Evolutionary conservation across 1,140 invertebrate genomes (phyloP).

Genomic region (Diuraphis noxia): DNA sequence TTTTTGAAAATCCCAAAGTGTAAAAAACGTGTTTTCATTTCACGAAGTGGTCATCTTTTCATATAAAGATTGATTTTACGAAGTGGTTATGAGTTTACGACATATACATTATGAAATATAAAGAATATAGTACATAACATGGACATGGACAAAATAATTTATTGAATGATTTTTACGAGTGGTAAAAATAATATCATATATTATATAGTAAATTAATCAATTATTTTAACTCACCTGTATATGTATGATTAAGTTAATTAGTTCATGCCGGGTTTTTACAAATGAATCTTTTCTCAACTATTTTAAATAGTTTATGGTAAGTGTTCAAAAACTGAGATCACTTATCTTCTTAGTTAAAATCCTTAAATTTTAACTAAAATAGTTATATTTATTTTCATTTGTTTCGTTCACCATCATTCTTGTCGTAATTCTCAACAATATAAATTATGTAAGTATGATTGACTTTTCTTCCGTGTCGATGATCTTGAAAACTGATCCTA

Average conservation of each 20-base stretch:
- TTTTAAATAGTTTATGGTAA: background rate
- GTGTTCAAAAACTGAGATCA: background rate
- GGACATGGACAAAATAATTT: too few relatives aligned
- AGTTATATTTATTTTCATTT: background rate
- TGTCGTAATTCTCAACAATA: background rate
- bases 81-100: too few relatives aligned
- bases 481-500: background rate
- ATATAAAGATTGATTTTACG: too few relatives aligned
- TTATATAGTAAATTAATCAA: background rate
- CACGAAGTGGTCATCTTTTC: too few relatives aligned
- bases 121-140: too few relatives aligned
- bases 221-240: background rate
- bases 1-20: too few relatives aligned
- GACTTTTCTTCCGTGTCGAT: background rate
- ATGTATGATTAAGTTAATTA: background rate
- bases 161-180: background rate
- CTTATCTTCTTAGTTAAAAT: background rate
- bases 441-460: background rate
- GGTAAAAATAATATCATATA: too few relatives aligned
- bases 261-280: background rate
- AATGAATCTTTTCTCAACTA: background rate
- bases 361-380: background rate
- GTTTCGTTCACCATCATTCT: background rate
- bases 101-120: too few relatives aligned
- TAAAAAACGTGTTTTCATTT: too few relatives aligned